Percentiles rank a stretch among this genome's conserved stretches.
These are phyloP conservation scores for Anguilla megastoma DNA, from an alignment of 2,797 vertebrate species.

Conservation along the genomic window DNA sequence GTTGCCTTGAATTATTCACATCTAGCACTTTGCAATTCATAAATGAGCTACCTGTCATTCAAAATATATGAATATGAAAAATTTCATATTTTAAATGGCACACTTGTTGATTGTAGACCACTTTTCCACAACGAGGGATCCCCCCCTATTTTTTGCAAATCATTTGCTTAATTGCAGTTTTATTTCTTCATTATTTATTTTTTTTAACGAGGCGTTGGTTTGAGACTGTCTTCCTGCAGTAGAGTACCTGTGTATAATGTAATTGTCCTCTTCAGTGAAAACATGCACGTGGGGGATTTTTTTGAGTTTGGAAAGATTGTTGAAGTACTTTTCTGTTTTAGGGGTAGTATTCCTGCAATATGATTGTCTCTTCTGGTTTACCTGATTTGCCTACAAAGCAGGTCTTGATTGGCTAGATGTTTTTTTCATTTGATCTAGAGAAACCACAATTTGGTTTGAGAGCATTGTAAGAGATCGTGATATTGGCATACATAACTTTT, in stretches of 20 bases:
- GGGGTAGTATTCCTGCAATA: not conserved
- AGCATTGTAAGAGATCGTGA: not conserved
- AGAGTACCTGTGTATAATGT: not conserved
- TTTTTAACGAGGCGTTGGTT: not conserved
- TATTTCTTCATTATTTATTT: not conserved
- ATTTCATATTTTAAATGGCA: not conserved
- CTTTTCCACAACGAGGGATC: not conserved
- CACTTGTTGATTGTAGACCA: slow-evolving; percentile 15
- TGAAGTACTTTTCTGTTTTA: not conserved
- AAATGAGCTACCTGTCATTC: not conserved
- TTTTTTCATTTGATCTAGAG: not conserved
- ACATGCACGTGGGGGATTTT: not conserved
- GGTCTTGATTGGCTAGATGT: not conserved
- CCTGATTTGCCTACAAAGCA: not conserved
- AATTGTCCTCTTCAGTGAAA: not conserved
- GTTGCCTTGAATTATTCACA: not conserved
- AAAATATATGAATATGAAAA: slow-evolving; percentile 10
- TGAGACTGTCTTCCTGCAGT: not conserved
- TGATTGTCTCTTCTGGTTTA: not conserved
- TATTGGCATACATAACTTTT: not conserved
- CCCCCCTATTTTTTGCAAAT: not conserved
- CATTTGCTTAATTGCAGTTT: not conserved
- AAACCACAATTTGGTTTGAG: not conserved
- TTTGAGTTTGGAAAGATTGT: not conserved
- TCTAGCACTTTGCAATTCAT: not conserved